A percentile compares a stretch with the other conserved stretches of the same genome.
These are phyloP conservation scores for Liasis olivaceus DNA, from an alignment of 2,797 vertebrate species.

Conservation along the genomic window DNA sequence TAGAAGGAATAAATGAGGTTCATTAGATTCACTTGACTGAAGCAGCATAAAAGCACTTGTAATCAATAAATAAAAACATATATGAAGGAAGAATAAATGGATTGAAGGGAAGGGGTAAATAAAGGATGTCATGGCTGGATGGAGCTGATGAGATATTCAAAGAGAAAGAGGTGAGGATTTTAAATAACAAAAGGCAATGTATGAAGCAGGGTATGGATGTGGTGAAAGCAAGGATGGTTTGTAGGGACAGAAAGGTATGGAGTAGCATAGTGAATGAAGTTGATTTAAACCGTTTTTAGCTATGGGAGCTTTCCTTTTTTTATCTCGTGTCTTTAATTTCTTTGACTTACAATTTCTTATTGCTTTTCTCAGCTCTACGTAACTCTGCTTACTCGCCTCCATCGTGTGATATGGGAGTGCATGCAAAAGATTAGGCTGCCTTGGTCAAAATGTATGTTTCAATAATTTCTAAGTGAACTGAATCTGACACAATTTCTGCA, in stretches of 20 bases:
- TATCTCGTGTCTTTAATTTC: not conserved
- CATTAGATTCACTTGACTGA: not conserved
- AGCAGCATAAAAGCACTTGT: not conserved
- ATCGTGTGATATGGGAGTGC: not conserved
- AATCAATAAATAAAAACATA: conserved; percentile 47
- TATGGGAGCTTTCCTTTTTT: not conserved
- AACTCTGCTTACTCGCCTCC: not conserved
- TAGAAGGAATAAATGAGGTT: not conserved
- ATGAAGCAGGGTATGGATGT: not conserved
- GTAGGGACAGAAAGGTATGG: not conserved
- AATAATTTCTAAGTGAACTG: not conserved
- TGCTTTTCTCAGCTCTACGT: not conserved
- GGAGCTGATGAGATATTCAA: not conserved
- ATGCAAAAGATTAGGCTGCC: not conserved
- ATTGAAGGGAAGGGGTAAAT: not conserved
- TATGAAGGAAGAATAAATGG: not conserved
- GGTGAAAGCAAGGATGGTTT: not conserved
- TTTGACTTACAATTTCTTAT: not conserved
- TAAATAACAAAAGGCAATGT: not conserved
- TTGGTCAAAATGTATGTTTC: not conserved
- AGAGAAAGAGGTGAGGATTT: not conserved
- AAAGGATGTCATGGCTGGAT: not conserved
- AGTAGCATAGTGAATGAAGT: not conserved
- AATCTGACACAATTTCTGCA: not conserved
- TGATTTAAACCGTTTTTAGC: not conserved